Evolutionary conservation across 1,140 invertebrate genomes (phyloP), one percentile per base, ranked within the genome.

Genomic region (Argopecten irradians): DNA sequence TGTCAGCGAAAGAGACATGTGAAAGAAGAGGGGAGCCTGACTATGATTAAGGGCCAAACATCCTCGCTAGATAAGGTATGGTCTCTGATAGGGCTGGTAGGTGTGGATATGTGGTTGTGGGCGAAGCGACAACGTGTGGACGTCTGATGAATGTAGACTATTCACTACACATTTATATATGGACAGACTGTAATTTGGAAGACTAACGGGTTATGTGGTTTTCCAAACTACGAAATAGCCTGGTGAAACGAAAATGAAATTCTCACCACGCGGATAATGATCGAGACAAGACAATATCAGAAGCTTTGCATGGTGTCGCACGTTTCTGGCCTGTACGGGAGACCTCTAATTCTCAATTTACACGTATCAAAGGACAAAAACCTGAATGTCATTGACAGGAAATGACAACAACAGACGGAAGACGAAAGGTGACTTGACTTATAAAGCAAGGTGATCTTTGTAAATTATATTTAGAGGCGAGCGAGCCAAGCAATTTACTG

Each of bases 381-480:
- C 55, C 55, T 71, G 55, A 71, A 71, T 71, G 28, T n/a, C 14
- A 71, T 11, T n/a, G 55, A 71, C 22, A 71, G 55, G 55, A 71
- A 71, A 71, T 71, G 55, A 71, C 55, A 71, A 16, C 1, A 3
- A 71, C 22, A 28, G 55, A 71, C 22, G 28, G 55, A 11, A n/a
- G 55, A 71, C 55, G 55, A 71, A 71, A 71, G 55, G 55, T 71
- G 55, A 71, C 55, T 46, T 71, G 55, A 71, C 55, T 71, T 28
- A 71, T 71, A n/a, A 28, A 71, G 55, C 22, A 71, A 71, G 55
- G 22, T 3, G 8, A 71, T 71, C 55, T 71, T 7, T 1, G 55
- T 28, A 71, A 71, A 71, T 71, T 71, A 16, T n/a, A n/a, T 71
- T 71, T 71, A 71, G 55, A n/a, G 55, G 22, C 55, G 55, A 71